A percentile compares a stretch with the other conserved stretches of the same genome.
These are phyloP conservation scores for Colletes collaris DNA, from an alignment of 2,888 invertebrate genomes.

Conservation along the genomic window DNA sequence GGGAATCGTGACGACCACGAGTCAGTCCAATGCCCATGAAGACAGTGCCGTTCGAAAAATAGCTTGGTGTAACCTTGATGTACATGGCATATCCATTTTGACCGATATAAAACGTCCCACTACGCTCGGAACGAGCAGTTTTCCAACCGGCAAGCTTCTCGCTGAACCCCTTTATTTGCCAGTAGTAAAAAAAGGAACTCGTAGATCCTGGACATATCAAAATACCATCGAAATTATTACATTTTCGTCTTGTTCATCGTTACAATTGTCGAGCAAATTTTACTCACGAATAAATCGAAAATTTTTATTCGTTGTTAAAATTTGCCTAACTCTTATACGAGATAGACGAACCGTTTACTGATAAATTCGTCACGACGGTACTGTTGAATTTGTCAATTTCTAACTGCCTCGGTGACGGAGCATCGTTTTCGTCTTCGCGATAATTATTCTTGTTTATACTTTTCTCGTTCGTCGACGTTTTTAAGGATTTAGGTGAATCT, in stretches of 20 bases:
- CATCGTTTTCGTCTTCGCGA: not conserved
- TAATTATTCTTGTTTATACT: not conserved
- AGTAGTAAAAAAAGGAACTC: conserved; percentile 80
- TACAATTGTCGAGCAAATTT: not conserved
- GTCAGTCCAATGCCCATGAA: conserved; percentile 81
- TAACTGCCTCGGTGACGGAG: conserved; percentile 54
- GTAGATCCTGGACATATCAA: conserved; percentile 49
- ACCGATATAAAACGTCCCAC: conserved; percentile 80
- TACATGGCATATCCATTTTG: conserved; percentile 82
- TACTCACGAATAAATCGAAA: too few relatives aligned
- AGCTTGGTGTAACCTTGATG: conserved; percentile 80
- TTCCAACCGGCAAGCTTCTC: conserved; percentile 81
- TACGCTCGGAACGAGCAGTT: conserved; percentile 78
- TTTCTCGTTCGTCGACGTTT: conserved; percentile 1
- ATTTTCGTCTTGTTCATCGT: not conserved
- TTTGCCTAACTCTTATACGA: too few relatives aligned
- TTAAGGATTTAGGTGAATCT: not conserved
- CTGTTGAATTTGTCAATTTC: conserved; percentile 70
- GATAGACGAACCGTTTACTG: conserved; percentile 50
- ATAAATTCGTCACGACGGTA: conserved; percentile 58
- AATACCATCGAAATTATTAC: not conserved
- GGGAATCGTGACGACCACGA: conserved; percentile 77
- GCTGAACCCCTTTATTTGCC: conserved; percentile 78
- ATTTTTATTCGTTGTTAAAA: too few relatives aligned
- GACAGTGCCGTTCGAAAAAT: conserved; percentile 77